Conservation (phyloP, 2,797 vertebrate species). For the Aldrovandia affinis region DNA sequence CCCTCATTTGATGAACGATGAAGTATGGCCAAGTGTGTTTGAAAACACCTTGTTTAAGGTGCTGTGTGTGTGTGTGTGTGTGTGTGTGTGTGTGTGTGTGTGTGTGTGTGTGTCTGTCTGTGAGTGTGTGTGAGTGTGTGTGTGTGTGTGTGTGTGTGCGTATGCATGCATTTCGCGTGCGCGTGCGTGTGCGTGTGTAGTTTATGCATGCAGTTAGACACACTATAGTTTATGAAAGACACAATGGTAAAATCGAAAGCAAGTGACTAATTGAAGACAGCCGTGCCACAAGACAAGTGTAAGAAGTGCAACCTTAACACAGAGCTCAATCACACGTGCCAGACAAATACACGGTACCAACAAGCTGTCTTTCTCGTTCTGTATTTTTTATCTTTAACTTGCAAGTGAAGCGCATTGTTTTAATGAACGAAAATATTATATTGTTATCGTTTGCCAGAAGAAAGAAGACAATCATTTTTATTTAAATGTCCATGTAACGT, state of each 20-base stretch:
- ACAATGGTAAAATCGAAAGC: background rate
- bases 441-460: background rate
- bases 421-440: background rate
- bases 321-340: background rate
- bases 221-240: conserved; percentile 9
- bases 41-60: background rate
- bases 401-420: background rate
- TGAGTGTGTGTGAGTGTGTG: background rate
- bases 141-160: conserved; percentile 11
- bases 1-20: background rate
- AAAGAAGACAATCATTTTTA: background rate
- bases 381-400: background rate
- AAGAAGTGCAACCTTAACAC: background rate
- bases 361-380: background rate
- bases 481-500: background rate
- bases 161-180: conserved; percentile 38
- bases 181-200: conserved; percentile 36
- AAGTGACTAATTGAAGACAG: background rate
- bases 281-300: background rate
- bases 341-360: background rate
- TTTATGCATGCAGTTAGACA: background rate
- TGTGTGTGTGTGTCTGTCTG: background rate
- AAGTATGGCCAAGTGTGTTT: background rate
- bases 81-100: conserved; percentile 2
- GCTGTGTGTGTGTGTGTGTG: conserved; percentile 12